phyloP scores from a whole-genome alignment of 2,888 invertebrate genomes.

The Norana najaformis region DNA sequence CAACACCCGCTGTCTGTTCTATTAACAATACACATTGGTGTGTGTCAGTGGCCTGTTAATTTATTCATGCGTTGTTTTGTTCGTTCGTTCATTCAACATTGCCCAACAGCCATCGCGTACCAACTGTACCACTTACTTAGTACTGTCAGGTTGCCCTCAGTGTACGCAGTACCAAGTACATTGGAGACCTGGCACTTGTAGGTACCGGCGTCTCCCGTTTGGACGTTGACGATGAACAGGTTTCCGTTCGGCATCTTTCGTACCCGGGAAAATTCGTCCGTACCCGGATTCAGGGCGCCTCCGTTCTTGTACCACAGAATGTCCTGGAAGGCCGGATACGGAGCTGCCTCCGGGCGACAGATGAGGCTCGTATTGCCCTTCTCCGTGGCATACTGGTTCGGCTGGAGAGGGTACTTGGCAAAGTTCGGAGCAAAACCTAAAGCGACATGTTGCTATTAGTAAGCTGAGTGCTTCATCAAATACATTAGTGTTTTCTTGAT shows the following conservation, averaged over 20 bases:
- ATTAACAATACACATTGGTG: too few relatives aligned
- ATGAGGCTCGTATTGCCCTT: conserved; percentile 85
- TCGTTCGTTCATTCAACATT: background rate
- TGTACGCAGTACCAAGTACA: conserved; percentile 47
- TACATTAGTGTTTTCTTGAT: background rate
- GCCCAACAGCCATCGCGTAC: background rate
- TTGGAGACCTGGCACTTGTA: conserved; percentile 55
- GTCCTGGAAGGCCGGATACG: conserved; percentile 65
- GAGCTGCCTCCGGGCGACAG: conserved; percentile 92
- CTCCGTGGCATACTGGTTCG: conserved; percentile 84
- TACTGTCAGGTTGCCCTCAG: conserved; percentile 48
- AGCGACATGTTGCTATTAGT: background rate
- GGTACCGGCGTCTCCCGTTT: conserved; percentile 47
- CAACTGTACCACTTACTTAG: conserved; percentile 46
- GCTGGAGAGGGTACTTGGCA: conserved; percentile 84
- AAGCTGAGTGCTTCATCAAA: background rate
- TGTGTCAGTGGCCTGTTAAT: background rate
- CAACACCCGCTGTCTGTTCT: too few relatives aligned
- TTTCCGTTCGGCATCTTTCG: conserved; percentile 83
- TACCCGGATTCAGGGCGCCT: conserved; percentile 38
- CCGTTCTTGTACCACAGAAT: conserved; percentile 89
- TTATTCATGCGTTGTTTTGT: background rate
- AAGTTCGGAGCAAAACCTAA: conserved; percentile 76
- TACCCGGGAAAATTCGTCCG: conserved; percentile 44
- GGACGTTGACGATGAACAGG: conserved; percentile 72